Evolutionary conservation across 2,113 vertebrate genomes (phyloP).

Genomic region (Campylorhamphus procurvoides): DNA sequence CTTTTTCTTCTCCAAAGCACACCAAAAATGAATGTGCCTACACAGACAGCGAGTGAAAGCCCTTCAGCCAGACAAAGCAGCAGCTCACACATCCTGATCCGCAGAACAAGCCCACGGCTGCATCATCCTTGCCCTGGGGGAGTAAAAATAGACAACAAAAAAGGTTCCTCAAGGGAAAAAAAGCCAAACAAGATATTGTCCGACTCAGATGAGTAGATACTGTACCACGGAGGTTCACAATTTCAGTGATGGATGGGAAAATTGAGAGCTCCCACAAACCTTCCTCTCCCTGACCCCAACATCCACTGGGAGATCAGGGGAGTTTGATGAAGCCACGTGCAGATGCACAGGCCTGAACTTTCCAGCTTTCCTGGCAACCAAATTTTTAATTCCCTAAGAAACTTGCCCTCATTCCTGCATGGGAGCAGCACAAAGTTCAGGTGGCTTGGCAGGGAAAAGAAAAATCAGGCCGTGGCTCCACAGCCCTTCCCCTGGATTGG

Average conservation of each 20-base stretch:
- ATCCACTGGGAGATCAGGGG: background rate
- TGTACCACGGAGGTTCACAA: accelerated
- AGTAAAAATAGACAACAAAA: background rate
- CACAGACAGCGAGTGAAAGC: background rate
- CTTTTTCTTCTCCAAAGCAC: background rate
- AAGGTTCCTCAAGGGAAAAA: background rate
- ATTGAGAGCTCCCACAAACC: background rate
- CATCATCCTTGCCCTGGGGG: background rate
- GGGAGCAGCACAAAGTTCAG: background rate
- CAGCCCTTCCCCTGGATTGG: background rate
- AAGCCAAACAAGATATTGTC: background rate
- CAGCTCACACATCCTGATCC: background rate
- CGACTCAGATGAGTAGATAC: background rate
- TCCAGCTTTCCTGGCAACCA: background rate
- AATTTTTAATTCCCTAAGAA: background rate
- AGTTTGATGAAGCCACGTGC: background rate
- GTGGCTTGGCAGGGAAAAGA: background rate
- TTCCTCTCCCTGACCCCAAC: background rate
- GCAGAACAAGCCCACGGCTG: background rate
- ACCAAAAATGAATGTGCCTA: background rate
- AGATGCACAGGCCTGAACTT: background rate
- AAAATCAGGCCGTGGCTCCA: background rate
- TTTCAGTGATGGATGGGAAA: background rate
- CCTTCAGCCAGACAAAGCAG: conserved; percentile 7
- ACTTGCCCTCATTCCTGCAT: background rate